Conservation (phyloP, 2,113 vertebrate species). For the Tricholaema leucomelas region DNA sequence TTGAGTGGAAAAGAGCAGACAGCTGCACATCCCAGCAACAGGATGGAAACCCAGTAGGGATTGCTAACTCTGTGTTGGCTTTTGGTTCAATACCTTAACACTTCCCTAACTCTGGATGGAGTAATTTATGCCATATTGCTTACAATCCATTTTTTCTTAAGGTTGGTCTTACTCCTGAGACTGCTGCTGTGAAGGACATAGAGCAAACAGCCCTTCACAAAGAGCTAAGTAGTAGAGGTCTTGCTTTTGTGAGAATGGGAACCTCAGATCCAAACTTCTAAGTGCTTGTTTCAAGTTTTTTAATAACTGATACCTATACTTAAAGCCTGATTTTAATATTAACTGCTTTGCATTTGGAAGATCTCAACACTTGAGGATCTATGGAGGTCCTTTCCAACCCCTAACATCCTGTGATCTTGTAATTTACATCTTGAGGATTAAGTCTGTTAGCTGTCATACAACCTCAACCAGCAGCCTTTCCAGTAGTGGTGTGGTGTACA, state of each 20-base stretch:
- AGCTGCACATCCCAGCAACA: slow-evolving; percentile 30
- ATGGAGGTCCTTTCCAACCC: no score
- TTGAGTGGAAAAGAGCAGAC: slow-evolving; percentile 13
- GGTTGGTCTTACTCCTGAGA: neutral
- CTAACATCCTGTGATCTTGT: no score
- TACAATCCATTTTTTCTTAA: neutral
- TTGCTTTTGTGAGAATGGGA: neutral
- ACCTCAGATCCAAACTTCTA: neutral
- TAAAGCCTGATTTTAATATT: neutral
- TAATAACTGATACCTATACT: neutral
- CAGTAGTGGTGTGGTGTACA: neutral
- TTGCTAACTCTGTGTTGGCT: neutral
- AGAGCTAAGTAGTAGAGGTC: neutral
- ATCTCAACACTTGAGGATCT: neutral
- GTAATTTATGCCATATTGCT: neutral
- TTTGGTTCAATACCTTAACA: neutral
- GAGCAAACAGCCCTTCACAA: neutral
- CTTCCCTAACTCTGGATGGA: neutral
- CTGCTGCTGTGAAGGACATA: neutral
- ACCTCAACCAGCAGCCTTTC: neutral
- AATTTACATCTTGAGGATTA: neutral
- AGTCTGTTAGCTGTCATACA: neutral
- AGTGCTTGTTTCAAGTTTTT: neutral
- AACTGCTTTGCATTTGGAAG: neutral
- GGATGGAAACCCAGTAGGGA: neutral